Conservation (phyloP, 2,888 invertebrate genomes). For the Orthosia incerta region DNA sequence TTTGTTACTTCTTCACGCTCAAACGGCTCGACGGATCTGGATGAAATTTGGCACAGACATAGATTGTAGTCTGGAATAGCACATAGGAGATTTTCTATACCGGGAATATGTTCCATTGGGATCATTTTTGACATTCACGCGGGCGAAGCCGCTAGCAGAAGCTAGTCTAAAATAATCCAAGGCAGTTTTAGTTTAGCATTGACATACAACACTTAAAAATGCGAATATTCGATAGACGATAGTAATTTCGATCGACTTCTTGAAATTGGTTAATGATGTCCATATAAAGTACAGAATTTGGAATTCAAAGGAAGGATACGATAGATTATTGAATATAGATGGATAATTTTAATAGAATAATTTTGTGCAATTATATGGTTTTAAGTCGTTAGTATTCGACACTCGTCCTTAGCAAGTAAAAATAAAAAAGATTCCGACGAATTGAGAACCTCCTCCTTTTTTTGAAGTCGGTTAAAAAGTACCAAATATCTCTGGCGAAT, state of each 20-base stretch:
- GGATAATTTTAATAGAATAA: constrained; percentile 12
- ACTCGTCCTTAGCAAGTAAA: neutral
- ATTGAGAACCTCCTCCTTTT: too few relatives aligned
- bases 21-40: too few relatives aligned
- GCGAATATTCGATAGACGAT: neutral
- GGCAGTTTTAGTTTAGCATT: neutral
- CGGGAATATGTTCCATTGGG: too few relatives aligned
- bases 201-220: neutral
- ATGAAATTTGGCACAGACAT: too few relatives aligned
- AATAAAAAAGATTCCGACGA: too few relatives aligned
- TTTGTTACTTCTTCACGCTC: too few relatives aligned
- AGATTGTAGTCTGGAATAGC: too few relatives aligned
- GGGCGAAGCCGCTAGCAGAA: too few relatives aligned
- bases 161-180: too few relatives aligned
- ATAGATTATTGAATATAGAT: constrained; percentile 34
- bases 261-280: constrained; percentile 20
- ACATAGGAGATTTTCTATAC: too few relatives aligned
- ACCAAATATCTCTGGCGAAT: neutral
- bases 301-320: constrained; percentile 29
- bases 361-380: neutral
- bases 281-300: constrained; percentile 31
- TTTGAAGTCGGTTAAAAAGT: too few relatives aligned
- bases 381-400: neutral
- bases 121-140: too few relatives aligned
- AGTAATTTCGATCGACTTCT: constrained; percentile 13